Base-by-base conservation (phyloP, 2,888 invertebrate species). In the Tipula vernalis region DNA sequence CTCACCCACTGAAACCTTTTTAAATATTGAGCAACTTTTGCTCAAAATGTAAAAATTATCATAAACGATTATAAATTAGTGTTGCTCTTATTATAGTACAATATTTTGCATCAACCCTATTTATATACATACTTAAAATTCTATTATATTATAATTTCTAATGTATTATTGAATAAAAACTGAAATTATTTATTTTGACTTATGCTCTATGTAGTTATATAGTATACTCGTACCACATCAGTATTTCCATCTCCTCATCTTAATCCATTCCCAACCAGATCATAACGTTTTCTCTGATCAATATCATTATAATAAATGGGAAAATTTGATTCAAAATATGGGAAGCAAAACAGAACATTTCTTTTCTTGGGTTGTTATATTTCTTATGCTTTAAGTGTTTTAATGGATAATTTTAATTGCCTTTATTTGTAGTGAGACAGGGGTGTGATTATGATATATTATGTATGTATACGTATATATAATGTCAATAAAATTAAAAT, bases 261-360 rank as follows among this genome's bases (percentile, higher is more conserved):
- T 87, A 87, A 87, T 87, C 87, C 87, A 86, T 87, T 87, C 87
- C 85, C 87, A 87, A 87, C 86, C 87, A 87, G 87, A 87, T 87
- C 87, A 87, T 87, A 87, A 87, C 87, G 87, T 86, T 86, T 71
- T 71, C 71, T 87, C 87, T 87, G 87, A 87, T 87, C 87, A 87
- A 83, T 87, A 87, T 87, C 87, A 87, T 71, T 87, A 86, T 87
- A 87, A 87, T 87, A 87, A 87, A 87, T 87, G 87, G 87, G 39
- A 87, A 87, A 71, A 87, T 87, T 87, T 87, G 87, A 87, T 87
- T 84, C 84, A 39, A 84, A 84, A 12, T 71, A 28, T 10, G 71
- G 28, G 71, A 28, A 51, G 51, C 5, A 28, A 28, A 28, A n/a
- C 5, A 15, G 51, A 51, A 51, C 51, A 51, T 51, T 28, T 28